Conservation (phyloP, 2,888 invertebrate genomes). For the Pollenia labialis region DNA sequence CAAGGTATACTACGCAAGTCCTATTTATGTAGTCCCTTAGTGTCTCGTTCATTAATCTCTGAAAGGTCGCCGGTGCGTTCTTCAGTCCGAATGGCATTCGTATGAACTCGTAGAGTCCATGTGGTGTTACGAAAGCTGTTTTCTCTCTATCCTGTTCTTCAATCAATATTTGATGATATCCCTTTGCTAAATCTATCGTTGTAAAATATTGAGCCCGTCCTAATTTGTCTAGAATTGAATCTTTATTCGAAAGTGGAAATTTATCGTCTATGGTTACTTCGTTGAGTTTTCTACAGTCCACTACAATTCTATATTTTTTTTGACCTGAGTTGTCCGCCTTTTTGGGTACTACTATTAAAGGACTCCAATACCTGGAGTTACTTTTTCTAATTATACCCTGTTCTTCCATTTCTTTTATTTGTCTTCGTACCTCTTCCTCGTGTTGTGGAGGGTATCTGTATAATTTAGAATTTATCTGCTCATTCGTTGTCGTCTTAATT, state of each 20-base stretch:
- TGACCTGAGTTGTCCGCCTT: conserved; percentile 30
- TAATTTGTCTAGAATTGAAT: conserved; percentile 36
- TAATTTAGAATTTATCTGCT: conserved; percentile 59
- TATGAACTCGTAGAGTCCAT: conserved; percentile 25
- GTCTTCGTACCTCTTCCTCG: conserved; percentile 37
- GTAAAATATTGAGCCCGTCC: conserved; percentile 36
- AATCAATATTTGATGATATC: conserved; percentile 27
- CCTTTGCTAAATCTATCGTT: conserved; percentile 7
- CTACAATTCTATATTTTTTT: conserved; percentile 42
- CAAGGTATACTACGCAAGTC: conserved; percentile 35
- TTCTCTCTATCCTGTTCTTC: conserved; percentile 23
- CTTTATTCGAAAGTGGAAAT: conserved; percentile 36
- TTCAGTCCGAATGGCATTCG: conserved; percentile 45
- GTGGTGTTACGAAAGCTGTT: conserved; percentile 27
- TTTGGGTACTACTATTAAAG: conserved; percentile 50
- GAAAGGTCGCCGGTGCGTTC: conserved; percentile 38
- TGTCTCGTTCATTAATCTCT: conserved; percentile 28
- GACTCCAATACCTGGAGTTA: conserved; percentile 42
- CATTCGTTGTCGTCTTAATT: conserved; percentile 38
- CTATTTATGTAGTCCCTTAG: conserved; percentile 30
- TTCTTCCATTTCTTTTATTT: conserved; percentile 58
- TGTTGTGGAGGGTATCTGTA: conserved; percentile 59
- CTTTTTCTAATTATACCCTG: conserved; percentile 37
- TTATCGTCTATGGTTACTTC: conserved; percentile 24
- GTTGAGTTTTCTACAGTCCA: conserved; percentile 44